Percentiles rank a stretch among this genome's conserved stretches.
Conservation (phyloP, 2,888 invertebrate genomes). For the Sinotaia quadrata region DNA sequence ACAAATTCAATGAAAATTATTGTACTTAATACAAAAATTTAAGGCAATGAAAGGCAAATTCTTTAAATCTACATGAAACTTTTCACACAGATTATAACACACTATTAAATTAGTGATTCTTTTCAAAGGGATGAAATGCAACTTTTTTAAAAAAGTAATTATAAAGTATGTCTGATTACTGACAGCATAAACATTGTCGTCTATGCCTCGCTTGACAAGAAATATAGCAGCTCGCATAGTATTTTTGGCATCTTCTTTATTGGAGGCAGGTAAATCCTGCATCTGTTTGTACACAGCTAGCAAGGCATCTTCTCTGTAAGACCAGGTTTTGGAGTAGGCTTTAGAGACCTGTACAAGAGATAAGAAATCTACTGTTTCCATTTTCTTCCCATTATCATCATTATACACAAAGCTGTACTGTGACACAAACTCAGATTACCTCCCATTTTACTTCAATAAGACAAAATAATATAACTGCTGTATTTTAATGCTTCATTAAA, state of each 20-base stretch:
- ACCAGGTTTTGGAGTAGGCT: conserved; percentile 71
- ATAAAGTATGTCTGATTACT: too few relatives aligned
- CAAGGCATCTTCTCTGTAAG: conserved; percentile 69
- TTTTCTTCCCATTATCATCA: too few relatives aligned
- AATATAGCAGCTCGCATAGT: conserved; percentile 67
- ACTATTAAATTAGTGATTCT: background rate
- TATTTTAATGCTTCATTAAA: too few relatives aligned
- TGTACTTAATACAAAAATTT: too few relatives aligned
- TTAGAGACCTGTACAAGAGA: conserved; percentile 64
- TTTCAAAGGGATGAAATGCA: background rate
- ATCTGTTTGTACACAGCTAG: conserved; percentile 67
- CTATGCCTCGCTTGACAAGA: conserved; percentile 66
- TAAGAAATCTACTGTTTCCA: too few relatives aligned
- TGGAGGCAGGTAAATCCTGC: conserved; percentile 51
- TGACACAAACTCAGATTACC: too few relatives aligned
- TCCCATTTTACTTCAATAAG: too few relatives aligned
- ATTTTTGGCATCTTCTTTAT: conserved; percentile 66
- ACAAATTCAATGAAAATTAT: too few relatives aligned
- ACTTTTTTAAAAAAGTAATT: background rate
- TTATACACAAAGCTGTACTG: too few relatives aligned
- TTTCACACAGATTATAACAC: background rate
- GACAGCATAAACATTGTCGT: conserved; percentile 71
- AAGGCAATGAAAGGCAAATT: too few relatives aligned
- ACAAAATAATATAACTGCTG: too few relatives aligned
- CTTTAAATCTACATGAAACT: too few relatives aligned